Evolutionary conservation across 2,797 vertebrate genomes (phyloP), one percentile per base, ranked within the genome.

Genomic region (Sylvilagus floridanus): DNA sequence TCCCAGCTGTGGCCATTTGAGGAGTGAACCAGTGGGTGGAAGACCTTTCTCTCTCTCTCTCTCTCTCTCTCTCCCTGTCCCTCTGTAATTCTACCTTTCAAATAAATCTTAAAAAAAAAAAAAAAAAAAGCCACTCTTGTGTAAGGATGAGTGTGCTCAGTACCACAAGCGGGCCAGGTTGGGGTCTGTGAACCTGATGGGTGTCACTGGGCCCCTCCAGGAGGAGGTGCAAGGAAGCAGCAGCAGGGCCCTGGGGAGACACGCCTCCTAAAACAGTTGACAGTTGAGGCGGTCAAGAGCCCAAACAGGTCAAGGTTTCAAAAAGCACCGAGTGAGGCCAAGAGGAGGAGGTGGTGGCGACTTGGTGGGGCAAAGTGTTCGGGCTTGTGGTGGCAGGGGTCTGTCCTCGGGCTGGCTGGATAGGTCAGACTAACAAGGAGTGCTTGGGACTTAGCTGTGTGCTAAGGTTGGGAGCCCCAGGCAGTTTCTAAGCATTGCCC

Each of bases 261-360:
- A 77, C n/a, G n/a, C 66, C 87, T 57, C 81, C 63, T 66, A 28
- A 19, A 73, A 26, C 26, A 78, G n/a, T 35, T 76, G 73, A n/a
- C 6, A 32, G 68, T 94, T 87, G 90, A 90, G 17, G 37, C 17
- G n/a, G 26, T 66, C 65, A 76, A 11, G 54, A 42, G 12, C 47
- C 62, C 32, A 72, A 82, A 60, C 17, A 37, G 32, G 71, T 71
- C 71, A 90, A 82, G 19, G 42, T 89, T 94, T 83, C 69, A 82
- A 86, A 77, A 72, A 14, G 2, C 16, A 17, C 13, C 42, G 37
- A 68, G 71, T 14, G 22, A 37, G 24, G 26, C 16, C n/a, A 22
- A 24, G 57, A 71, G 30, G 52, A 69, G 42, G 32, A 84, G 12
- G 22, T 42, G 47, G 47, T 82, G 5, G 4, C 5, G 37, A 10